A percentile compares a stretch with the other conserved stretches of the same genome.
Evolutionary conservation across 2,113 vertebrate species (phyloP).

Genomic region (Ailurus styani): DNA sequence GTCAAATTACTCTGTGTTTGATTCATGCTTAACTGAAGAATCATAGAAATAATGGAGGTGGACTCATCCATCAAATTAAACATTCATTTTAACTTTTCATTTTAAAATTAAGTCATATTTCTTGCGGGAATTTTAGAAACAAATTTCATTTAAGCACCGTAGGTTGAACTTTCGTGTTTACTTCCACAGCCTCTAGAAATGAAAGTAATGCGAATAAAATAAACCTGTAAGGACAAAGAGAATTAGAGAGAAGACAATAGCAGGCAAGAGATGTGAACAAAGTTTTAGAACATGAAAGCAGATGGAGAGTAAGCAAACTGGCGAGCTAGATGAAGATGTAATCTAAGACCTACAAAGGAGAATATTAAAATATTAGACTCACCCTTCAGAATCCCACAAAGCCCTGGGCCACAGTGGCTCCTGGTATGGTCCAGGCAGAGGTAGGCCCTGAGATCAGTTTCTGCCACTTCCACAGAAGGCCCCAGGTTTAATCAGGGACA

Average conservation of each 20-base stretch:
- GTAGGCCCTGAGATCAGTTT: not conserved
- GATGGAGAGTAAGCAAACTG: not conserved
- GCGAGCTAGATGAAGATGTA: not conserved
- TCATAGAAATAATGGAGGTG: not conserved
- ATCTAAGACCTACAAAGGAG: not conserved
- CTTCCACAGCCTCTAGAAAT: not conserved
- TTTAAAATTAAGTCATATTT: conserved; percentile 27
- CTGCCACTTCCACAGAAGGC: not conserved
- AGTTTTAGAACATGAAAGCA: conserved; percentile 26
- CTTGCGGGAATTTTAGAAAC: conserved; percentile 11
- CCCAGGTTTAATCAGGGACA: not conserved
- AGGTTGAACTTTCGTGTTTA: not conserved
- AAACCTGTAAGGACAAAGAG: conserved; percentile 12
- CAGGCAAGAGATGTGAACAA: not conserved
- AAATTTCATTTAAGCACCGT: not conserved
- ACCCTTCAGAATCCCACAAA: not conserved
- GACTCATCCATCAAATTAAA: not conserved
- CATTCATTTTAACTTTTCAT: not conserved
- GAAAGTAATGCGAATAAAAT: not conserved
- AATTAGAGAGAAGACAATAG: not conserved
- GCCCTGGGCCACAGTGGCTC: not conserved
- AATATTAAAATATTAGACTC: not conserved
- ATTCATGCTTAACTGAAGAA: conserved; percentile 33
- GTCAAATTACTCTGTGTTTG: not conserved
- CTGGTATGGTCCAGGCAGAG: not conserved